phyloP scores from a whole-genome alignment of 2,113 vertebrate genomes.

The Gavia stellata region DNA sequence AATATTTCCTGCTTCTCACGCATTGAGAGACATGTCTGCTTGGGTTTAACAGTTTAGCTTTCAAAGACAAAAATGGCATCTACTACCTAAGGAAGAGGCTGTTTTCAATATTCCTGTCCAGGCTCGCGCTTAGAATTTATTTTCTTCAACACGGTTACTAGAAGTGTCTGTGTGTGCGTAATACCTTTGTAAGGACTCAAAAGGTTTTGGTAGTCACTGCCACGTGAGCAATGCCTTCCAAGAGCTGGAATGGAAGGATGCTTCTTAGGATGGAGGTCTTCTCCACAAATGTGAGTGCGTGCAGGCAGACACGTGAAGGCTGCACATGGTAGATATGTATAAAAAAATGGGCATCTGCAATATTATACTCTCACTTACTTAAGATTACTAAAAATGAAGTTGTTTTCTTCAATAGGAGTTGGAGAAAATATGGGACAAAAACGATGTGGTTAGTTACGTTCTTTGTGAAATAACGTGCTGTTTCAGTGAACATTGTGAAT shows the following conservation, averaged over 20 bases:
- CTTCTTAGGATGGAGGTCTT: background rate
- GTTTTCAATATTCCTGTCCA: background rate
- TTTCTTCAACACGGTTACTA: background rate
- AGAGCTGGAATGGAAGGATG: background rate
- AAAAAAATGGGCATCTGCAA: background rate
- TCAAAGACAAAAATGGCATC: background rate
- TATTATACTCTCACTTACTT: background rate
- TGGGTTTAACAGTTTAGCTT: background rate
- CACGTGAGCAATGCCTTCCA: fast-evolving
- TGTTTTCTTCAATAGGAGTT: background rate
- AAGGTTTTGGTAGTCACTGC: background rate
- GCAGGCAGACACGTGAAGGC: background rate
- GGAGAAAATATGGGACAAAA: background rate
- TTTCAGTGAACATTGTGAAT: background rate
- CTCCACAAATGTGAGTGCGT: background rate
- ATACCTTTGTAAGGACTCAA: background rate
- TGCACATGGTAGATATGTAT: too few relatives aligned
- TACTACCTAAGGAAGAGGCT: background rate
- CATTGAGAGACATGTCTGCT: background rate
- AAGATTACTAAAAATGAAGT: background rate
- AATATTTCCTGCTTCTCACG: background rate
- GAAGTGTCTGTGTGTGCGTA: background rate
- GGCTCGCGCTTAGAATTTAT: background rate
- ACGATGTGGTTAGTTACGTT: background rate
- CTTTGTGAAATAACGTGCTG: background rate